Evolutionary conservation across 2,888 invertebrate genomes (phyloP), one percentile per base, ranked within the genome.

Genomic region (Drosophila nigritarsus): DNA sequence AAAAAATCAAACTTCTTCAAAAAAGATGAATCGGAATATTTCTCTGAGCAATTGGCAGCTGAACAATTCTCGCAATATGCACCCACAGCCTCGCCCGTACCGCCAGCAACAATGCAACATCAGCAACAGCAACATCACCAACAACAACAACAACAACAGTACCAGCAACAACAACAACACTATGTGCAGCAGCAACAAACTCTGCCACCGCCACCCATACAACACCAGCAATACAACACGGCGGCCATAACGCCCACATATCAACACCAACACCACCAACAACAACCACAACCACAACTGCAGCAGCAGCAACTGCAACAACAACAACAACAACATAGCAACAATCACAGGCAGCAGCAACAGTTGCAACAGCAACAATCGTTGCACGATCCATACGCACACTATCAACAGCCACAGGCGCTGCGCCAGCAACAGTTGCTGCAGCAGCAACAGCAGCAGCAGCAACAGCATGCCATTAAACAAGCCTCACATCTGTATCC

Each of bases 1-100:
- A 54, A 59, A 75, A 66, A 66, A 60, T 36, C 36, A 38, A 65
- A 42, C 8, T 45, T 8, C 56, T 42, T 60, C 59, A 58, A 65
- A 29, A 58, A 75, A 91, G 91, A 93, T 80, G 93, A 93, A 91
- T 93, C 92, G 88, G 93, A 93, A 90, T 93, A 93, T 90, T 93
- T 93, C 90, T 93, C 93, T 89, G 93, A 93, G 90, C 92, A 92
- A 90, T 91, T 93, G 91, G 93, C 93, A 75, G 93, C 93, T 82
- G 93, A 93, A 90, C 93, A 93, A 94, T 82, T 93, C 62, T 92
- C 93, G 89, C 93, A 93, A 90, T 93, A 93, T 91, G 92, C 92
- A 83, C 91, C 92, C 80, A 89, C 88, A 83, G 80, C 82, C 65
- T 72, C 88, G 79, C 77, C 83, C 67, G 72, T 84, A 73, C 75